Percentiles rank a stretch among this genome's conserved stretches.
Conservation (phyloP, 2,888 invertebrate genomes). For the Ophion ventricosus region DNA sequence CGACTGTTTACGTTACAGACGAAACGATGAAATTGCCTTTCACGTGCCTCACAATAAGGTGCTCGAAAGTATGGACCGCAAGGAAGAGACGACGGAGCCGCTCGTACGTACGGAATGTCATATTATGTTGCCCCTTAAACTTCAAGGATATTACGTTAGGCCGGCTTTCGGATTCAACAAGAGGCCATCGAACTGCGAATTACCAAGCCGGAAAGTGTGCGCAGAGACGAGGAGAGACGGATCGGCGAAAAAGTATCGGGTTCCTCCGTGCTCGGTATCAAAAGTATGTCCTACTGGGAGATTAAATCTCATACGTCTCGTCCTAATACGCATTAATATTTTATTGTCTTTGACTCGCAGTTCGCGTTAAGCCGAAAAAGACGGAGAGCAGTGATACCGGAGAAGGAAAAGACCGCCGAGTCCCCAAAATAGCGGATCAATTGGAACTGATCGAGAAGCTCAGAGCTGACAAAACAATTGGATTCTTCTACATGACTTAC, state of each 20-base stretch:
- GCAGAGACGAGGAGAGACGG: constrained; percentile 36
- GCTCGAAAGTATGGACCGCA: constrained; percentile 86
- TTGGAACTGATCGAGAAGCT: constrained; percentile 84
- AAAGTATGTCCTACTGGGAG: constrained; percentile 49
- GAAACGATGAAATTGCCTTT: constrained; percentile 83
- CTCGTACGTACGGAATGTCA: constrained; percentile 83
- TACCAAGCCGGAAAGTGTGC: constrained; percentile 69
- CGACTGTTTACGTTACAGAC: constrained; percentile 61
- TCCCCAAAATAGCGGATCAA: constrained; percentile 79
- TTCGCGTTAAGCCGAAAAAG: constrained; percentile 52
- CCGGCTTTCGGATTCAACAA: constrained; percentile 85
- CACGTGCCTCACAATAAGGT: constrained; percentile 87
- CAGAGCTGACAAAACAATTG: constrained; percentile 84
- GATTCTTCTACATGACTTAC: constrained; percentile 91
- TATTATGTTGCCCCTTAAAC: not conserved
- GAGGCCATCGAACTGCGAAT: constrained; percentile 82
- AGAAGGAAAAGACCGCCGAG: not conserved
- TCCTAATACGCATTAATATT: not conserved
- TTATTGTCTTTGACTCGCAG: constrained; percentile 12
- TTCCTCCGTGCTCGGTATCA: constrained; percentile 48
- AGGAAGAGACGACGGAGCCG: constrained; percentile 85
- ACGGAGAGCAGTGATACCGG: not conserved
- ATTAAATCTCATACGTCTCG: not conserved
- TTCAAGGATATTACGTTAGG: constrained; percentile 78
- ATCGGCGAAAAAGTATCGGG: not conserved